phyloP scores from a whole-genome alignment of 2,113 vertebrate species.

The Pholis gunnellus region DNA sequence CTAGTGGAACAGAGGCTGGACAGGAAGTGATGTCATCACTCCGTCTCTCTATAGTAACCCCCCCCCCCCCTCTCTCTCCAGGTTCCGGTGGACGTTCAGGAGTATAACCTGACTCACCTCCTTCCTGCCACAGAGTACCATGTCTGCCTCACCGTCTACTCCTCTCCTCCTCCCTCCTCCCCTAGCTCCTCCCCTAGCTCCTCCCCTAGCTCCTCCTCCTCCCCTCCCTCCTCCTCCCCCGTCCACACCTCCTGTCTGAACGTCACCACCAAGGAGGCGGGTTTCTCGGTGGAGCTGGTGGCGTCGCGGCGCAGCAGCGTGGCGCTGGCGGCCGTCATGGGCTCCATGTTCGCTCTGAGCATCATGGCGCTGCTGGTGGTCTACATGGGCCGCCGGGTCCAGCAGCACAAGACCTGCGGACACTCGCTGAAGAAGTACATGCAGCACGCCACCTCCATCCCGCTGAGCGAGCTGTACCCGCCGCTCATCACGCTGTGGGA shows the following conservation, averaged over 20 bases:
- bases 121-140: conserved; percentile 85
- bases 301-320: conserved; percentile 78
- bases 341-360: conserved; percentile 85
- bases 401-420: conserved; percentile 82
- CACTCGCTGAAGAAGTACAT: conserved; percentile 88
- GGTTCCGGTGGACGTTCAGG: conserved; percentile 86
- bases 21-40: not conserved
- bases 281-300: conserved; percentile 81
- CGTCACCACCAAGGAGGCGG: conserved; percentile 85
- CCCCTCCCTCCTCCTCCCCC: conserved; percentile 53
- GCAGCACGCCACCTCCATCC: conserved; percentile 86
- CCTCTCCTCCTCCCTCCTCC: conserved; percentile 51
- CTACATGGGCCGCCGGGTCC: conserved; percentile 83
- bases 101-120: conserved; percentile 88
- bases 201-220: conserved; percentile 59
- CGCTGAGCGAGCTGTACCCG: conserved; percentile 86
- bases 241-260: conserved; percentile 85
- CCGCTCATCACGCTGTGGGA: conserved; percentile 89
- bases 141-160: conserved; percentile 84
- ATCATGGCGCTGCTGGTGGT: conserved; percentile 85
- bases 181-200: conserved; percentile 48
- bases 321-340: conserved; percentile 84
- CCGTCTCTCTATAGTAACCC: not conserved
- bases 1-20: not conserved
- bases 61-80: conserved; percentile 20